Evolutionary conservation across 2,888 invertebrate species (phyloP).

Genomic region (Biston stratarius): DNA sequence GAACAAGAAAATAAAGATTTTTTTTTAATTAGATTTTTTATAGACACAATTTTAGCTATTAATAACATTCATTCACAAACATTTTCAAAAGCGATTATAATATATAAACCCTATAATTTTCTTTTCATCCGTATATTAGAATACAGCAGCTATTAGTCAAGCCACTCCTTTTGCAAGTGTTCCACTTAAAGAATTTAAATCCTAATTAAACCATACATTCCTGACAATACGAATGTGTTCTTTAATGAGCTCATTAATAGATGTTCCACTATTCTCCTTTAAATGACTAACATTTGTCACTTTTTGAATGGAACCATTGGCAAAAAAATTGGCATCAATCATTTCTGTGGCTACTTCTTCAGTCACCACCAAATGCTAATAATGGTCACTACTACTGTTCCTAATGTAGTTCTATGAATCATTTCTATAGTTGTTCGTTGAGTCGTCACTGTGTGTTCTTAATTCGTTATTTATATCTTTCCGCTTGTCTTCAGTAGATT

Average conservation of each 20-base stretch:
- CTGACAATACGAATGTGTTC: conserved; percentile 23
- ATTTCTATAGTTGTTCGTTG: conserved; percentile 31
- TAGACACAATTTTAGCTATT: too few relatives aligned
- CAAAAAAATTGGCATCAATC: conserved; percentile 25
- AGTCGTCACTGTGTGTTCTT: conserved; percentile 30
- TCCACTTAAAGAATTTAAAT: conserved; percentile 24
- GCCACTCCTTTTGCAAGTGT: conserved; percentile 28
- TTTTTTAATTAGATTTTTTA: too few relatives aligned
- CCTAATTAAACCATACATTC: conserved; percentile 32
- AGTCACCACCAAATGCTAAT: conserved; percentile 21
- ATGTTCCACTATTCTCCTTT: conserved; percentile 32
- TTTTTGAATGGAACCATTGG: conserved; percentile 12
- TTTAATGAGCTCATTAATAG: conserved; percentile 35
- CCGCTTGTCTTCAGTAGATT: conserved; percentile 30
- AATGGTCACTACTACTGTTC: conserved; percentile 29
- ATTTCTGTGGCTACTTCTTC: conserved; percentile 22
- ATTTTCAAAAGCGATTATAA: conserved; percentile 1
- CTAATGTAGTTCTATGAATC: conserved; percentile 31
- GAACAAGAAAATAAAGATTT: too few relatives aligned
- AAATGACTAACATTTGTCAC: conserved; percentile 34
- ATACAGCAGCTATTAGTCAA: conserved; percentile 24
- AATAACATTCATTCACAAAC: not conserved
- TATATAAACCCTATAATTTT: conserved; percentile 19
- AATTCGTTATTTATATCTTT: conserved; percentile 32
- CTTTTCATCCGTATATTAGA: conserved; percentile 17